These are phyloP conservation scores for Meda fulgida DNA, from an alignment of 2,797 vertebrate species.

Conservation along the genomic window DNA sequence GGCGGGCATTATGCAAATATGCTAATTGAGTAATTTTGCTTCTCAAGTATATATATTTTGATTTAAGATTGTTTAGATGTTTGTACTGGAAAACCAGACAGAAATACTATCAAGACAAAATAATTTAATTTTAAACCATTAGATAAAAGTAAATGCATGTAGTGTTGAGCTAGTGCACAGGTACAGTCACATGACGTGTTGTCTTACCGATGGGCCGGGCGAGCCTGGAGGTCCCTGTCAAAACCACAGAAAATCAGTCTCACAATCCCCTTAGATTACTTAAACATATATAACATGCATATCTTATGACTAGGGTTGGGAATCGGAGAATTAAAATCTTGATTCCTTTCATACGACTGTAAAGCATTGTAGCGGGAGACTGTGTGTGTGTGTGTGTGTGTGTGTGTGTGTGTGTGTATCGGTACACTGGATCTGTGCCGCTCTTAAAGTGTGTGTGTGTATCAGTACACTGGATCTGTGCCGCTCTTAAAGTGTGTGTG, in stretches of 20 bases:
- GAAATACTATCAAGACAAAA: too few species aligned
- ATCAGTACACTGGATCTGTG: too few species aligned
- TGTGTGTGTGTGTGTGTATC: too few species aligned
- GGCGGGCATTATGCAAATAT: neutral
- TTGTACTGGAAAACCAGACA: neutral
- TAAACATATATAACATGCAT: neutral
- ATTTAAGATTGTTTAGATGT: neutral
- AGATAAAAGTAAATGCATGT: neutral
- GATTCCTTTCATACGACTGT: too few species aligned
- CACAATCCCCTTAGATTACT: neutral
- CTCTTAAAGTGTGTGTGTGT: too few species aligned
- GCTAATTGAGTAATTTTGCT: neutral
- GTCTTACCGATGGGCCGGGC: constrained; percentile 88
- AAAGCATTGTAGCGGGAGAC: too few species aligned
- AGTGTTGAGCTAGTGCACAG: neutral
- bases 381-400: too few species aligned
- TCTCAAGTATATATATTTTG: neutral
- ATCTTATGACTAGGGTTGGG: neutral
- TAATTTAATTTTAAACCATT: neutral
- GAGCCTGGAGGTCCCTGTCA: constrained; percentile 88
- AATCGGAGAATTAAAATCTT: too few species aligned
- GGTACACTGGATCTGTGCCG: too few species aligned
- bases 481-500: too few species aligned
- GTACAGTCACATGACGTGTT: neutral
- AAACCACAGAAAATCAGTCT: constrained; percentile 48